Evolutionary conservation across 2,113 vertebrate species (phyloP), one percentile per base, ranked within the genome.

Genomic region (Dermatemys mawii): DNA sequence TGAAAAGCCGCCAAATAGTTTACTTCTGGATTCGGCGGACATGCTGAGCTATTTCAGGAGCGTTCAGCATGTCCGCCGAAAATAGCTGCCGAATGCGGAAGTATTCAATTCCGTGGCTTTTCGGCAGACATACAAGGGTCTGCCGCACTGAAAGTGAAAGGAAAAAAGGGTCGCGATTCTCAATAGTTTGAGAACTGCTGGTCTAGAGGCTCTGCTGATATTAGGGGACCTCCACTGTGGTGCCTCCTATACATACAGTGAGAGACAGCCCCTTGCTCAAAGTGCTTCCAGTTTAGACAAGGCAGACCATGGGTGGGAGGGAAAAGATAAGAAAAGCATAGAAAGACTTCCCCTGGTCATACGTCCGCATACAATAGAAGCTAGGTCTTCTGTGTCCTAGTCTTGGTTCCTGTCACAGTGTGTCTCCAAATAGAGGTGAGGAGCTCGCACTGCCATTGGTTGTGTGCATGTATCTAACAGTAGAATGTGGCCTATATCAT

Each of bases 221-320:
- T 4, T 79, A 70, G 48, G 24, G 54, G 10, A 27, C 24, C 12
- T 29, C 24, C 84, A 22, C 11, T 83, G 76, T 83, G 84, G 76
- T 51, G 84, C 54, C 3, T 41, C 53, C 48, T 87, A 24, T 89
- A 1, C 54, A 51, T 21, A 0, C 0, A 5, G 38, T 6, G 32
- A 22, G 76, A 83, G 22, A 35, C 13, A 10, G 24, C 6, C 41
- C 24, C 24, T 76, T 41, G 24, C 41, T 76, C 41, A 14, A 19
- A 41, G 49, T 11, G 44, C 26, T 76, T 80, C n/a, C 13, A 79
- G 14, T 32, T 85, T 76, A 53, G 84, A 76, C 48, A 51, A 81
- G 60, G 44, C 79, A 78, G 79, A 2, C 17, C 21, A 24, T 49
- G 11, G 0, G 0, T 44, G 55, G 54, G 48, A 27, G 41, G 38